Evolutionary conservation across 2,888 invertebrate species (phyloP), one percentile per base, ranked within the genome.

Genomic region (Macroteleia sp.): DNA sequence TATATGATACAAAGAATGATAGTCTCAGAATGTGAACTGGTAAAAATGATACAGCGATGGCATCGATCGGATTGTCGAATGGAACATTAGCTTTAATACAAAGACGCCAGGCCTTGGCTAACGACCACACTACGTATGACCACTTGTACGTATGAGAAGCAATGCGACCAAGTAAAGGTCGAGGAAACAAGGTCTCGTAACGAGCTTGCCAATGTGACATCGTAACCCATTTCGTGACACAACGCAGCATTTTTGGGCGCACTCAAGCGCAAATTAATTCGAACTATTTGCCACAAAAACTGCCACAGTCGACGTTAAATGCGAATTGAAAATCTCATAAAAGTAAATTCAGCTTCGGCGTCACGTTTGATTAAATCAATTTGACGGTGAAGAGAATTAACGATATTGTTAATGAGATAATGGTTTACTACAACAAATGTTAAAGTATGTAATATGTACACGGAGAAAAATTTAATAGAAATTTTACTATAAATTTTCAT

Each of bases 121-220:
- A 6, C 28, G 41, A 48, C 25, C 22, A 25, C 48, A 17, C 25
- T 34, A 36, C 48, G 59, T 32, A 67, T 36, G 56, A 17, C 25
- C 32, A 36, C 48, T 66, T 32, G 71, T 36, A 61, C 56, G 52
- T 73, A 67, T 69, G 62, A 73, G 62, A 77, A 73, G 61, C 57
- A 62, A 42, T 36, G 59, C 54, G 12, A 64, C 52, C n/a, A 34
- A 73, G 69, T 64, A 62, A 66, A 66, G 52, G 62, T 66, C 71
- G 66, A 48, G 52, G 41, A 39, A 73, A 62, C 57, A 77, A 77
- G 77, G 73, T 69, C 73, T 73, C 41, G 34, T 62, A 67, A 73
- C 64, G 62, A 77, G 73, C 73, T 62, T 67, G 62, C 67, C 67
- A 67, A 62, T 50, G 46, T 57, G 67, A 67, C 73, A 50, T 62